Evolutionary conservation across 2,113 vertebrate species (phyloP).

Genomic region (Phalacrocorax brasilianus): DNA sequence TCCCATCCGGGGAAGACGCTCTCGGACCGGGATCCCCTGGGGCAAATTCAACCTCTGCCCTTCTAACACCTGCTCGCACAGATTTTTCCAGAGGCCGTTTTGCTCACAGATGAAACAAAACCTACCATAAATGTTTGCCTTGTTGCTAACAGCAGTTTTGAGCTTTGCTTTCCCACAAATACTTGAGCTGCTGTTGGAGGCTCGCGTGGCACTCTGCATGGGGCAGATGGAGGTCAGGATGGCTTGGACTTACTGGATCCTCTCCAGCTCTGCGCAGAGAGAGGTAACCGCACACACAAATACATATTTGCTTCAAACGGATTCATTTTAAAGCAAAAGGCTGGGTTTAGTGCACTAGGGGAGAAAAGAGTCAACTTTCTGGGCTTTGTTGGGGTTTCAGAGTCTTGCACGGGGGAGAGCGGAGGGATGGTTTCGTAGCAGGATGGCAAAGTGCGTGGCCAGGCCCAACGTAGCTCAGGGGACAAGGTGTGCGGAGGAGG

Average conservation of each 20-base stretch:
- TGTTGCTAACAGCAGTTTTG: background rate
- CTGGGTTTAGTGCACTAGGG: background rate
- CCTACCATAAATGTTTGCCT: background rate
- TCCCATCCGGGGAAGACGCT: background rate
- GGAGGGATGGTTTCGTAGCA: background rate
- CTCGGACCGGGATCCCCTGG: background rate
- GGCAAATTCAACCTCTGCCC: background rate
- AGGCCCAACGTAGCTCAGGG: fast-evolving
- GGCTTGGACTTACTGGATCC: background rate
- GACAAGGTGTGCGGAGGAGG: background rate
- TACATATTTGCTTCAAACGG: background rate
- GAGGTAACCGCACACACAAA: background rate
- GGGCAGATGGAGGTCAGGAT: background rate
- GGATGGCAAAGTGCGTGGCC: background rate
- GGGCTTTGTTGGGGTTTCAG: background rate
- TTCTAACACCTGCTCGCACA: background rate
- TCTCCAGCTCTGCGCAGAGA: background rate
- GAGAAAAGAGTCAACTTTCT: background rate
- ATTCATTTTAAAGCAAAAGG: background rate
- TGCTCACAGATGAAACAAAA: background rate
- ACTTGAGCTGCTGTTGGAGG: background rate
- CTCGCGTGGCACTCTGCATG: background rate
- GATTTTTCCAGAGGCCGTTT: background rate
- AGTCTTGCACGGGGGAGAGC: fast-evolving
- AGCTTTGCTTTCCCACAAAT: background rate